A percentile compares a stretch with the other conserved stretches of the same genome.
Conservation (phyloP, 2,113 vertebrate species). For the Heterotis niloticus region DNA sequence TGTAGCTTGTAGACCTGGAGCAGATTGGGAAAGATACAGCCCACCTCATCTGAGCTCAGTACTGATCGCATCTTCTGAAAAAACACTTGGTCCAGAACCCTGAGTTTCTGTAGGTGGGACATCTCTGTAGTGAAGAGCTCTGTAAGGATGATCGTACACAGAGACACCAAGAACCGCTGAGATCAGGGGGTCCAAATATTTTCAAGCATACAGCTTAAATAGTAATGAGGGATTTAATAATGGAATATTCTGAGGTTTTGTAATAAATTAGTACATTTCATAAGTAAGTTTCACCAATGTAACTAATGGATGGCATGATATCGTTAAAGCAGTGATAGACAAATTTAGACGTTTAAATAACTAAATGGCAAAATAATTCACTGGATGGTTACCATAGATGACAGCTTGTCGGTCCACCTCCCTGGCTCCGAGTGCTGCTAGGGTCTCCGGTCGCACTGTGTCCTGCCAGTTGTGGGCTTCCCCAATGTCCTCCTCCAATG, state of each 20-base stretch:
- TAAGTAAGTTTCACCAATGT: no score
- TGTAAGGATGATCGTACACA: constrained; percentile 42
- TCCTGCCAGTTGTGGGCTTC: constrained; percentile 88
- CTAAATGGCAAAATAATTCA: not conserved
- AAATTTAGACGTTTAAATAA: no score
- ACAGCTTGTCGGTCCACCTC: constrained; percentile 89
- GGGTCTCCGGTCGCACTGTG: constrained; percentile 66
- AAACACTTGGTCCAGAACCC: constrained; percentile 84
- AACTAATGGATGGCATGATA: no score
- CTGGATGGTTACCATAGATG: constrained; percentile 73
- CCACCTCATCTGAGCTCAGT: constrained; percentile 74
- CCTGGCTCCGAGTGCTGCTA: constrained; percentile 62
- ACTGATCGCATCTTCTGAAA: constrained; percentile 80
- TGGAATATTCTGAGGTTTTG: no score
- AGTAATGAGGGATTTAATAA: no score
- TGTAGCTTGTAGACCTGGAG: constrained; percentile 83
- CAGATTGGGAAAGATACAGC: constrained; percentile 86
- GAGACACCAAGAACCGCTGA: not conserved
- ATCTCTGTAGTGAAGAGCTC: constrained; percentile 84
- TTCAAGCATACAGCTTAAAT: no score
- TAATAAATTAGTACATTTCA: no score
- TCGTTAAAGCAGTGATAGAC: no score
- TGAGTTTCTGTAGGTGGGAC: constrained; percentile 81
- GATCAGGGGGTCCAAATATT: no score
- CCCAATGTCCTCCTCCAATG: constrained; percentile 75